Evolutionary conservation across 2,888 invertebrate species (phyloP).

Genomic region (Calliphora vomitoria): DNA sequence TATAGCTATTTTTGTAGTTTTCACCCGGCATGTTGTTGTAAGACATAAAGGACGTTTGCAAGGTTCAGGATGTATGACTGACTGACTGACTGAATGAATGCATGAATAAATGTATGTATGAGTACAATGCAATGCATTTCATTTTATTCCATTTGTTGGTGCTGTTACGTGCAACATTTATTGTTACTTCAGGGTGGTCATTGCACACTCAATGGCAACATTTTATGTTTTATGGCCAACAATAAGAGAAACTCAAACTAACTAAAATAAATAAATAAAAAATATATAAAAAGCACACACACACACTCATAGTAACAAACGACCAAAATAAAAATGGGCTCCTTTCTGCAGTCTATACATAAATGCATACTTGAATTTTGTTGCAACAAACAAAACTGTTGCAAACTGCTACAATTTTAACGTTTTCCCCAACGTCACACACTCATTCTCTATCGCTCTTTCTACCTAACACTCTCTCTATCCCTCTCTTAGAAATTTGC

Average conservation of each 20-base stretch:
- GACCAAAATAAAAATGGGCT: constrained; percentile 59
- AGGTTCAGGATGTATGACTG: constrained; percentile 26
- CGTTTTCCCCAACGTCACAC: not conserved
- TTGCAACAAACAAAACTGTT: constrained; percentile 71
- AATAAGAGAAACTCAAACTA: constrained; percentile 70
- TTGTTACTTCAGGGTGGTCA: constrained; percentile 73
- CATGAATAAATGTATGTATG: constrained; percentile 23
- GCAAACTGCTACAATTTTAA: constrained; percentile 65
- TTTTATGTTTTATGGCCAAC: constrained; percentile 73
- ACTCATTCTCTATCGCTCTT: constrained; percentile 17
- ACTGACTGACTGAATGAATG: constrained; percentile 27
- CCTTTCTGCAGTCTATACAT: constrained; percentile 42
- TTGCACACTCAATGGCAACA: constrained; percentile 69
- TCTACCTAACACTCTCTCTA: too few relatives aligned
- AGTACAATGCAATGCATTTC: constrained; percentile 70
- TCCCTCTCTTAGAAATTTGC: constrained; percentile 51
- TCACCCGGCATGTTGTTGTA: constrained; percentile 48
- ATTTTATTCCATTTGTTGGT: constrained; percentile 70
- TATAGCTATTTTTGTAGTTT: constrained; percentile 35
- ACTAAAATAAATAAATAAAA: constrained; percentile 66
- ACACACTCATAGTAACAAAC: constrained; percentile 9
- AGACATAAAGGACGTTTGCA: constrained; percentile 15
- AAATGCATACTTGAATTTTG: constrained; percentile 61
- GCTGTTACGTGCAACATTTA: constrained; percentile 75
- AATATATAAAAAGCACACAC: constrained; percentile 22